Percentiles rank a stretch among this genome's conserved stretches.
phyloP scores from a whole-genome alignment of 2,113 vertebrate species.

The Albula goreensis region DNA sequence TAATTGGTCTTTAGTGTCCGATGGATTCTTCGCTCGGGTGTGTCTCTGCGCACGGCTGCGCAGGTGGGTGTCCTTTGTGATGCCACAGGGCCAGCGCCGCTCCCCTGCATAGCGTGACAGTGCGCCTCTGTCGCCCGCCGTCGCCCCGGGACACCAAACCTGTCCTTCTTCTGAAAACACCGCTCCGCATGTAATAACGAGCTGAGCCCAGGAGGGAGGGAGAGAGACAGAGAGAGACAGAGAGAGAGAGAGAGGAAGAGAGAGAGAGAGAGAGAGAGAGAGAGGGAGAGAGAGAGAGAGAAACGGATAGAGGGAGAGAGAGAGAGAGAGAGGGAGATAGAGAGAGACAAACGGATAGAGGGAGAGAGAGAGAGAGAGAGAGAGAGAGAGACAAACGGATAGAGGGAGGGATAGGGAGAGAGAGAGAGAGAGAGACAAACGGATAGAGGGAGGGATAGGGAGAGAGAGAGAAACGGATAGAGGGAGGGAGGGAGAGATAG shows the following conservation, averaged over 20 bases:
- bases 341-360: background rate
- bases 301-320: background rate
- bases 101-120: background rate
- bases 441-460: background rate
- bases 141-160: background rate
- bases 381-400: background rate
- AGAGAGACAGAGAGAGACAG: background rate
- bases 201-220: background rate
- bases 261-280: background rate
- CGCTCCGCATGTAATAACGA: background rate
- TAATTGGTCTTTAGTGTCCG: no score
- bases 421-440: background rate
- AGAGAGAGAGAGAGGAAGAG: background rate
- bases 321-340: background rate
- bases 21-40: background rate
- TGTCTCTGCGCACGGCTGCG: background rate
- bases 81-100: background rate
- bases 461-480: background rate
- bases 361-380: no score
- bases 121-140: background rate
- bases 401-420: background rate
- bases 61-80: slow-evolving; percentile 7
- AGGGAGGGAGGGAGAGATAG: background rate
- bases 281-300: background rate
- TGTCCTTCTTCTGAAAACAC: background rate